Evolutionary conservation across 1,140 invertebrate species (phyloP), one percentile per base, ranked within the genome.

Genomic region (Atta colombica): DNA sequence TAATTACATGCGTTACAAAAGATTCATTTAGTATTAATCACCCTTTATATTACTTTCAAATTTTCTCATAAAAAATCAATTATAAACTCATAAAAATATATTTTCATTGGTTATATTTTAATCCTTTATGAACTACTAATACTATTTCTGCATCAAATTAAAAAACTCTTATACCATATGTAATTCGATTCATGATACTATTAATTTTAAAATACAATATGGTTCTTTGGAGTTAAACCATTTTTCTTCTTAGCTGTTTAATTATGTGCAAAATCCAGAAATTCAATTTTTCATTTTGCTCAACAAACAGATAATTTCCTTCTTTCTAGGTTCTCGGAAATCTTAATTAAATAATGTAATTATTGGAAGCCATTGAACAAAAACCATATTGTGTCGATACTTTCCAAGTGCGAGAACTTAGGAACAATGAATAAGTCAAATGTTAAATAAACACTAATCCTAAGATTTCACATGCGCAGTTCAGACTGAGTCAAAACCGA

Each of bases 381-480:
- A 35, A 78, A 78, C 2, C 18, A 39, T 16, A 58, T 58, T 49
- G 2, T 31, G 2, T 81, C 51, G 51, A 81, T 85, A 25, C 31
- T 31, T 84, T 80, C 12, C 21, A 5, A 8, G 45, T 39, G 39
- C 18, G 0, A 21, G 39, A n/a, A 21, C n/a, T 80, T n/a, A 45
- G 14, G 12, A 82, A 84, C 78, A 77, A 87, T 61, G 35, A 45
- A 63, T 65, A 58, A 78, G 28, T 77, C 45, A 61, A 81, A 86
- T 49, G 69, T 88, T 88, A 28, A 49, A 10, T 31, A 77, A 51
- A 61, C 53, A 60, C 53, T 21, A 35, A 90, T 80, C 58, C 28
- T n/a, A 86, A 90, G 86, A 90, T 88, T 88, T 90, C 60, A 75
- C 77, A 86, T 87, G 60, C 53, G 21, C 80, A 35, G 25, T 14